Evolutionary conservation across 2,113 vertebrate genomes (phyloP), one percentile per base, ranked within the genome.

Genomic region (Egretta garzetta): DNA sequence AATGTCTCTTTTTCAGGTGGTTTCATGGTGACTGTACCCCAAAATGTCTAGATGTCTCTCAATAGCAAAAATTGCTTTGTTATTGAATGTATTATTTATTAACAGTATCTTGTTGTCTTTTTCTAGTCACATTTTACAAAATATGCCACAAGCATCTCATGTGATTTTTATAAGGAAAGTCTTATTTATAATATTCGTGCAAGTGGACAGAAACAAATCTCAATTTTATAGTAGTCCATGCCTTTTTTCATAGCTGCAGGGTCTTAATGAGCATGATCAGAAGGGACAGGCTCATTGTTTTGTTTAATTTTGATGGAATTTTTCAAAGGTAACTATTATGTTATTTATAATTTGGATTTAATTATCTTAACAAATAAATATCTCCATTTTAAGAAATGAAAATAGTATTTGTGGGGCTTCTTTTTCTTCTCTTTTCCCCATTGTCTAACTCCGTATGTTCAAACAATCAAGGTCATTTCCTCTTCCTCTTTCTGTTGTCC

Each of bases 331-430:
- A 92, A 86, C 41, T 41, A 75, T 90, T 95, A 79, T 91, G 73
- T 94, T 97, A 86, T 64, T 95, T 94, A 92, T 94, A 60, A 88
- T 86, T 96, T 96, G 67, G 63, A 95, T 74, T 94, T 64, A 72
- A 85, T 92, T 83, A 87, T 64, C 86, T 90, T 83, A 93, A 95
- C 67, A 86, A 97, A 97, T 97, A 97, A 97, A 97, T 76, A 96
- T 88, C 22, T 21, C 74, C 33, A 64, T 96, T 97, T 97, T 94
- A 92, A 94, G 80, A 97, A 96, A 95, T 47, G 1, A 67, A 89
- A 91, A 72, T 43, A 80, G 23, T 86, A 86, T 85, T 92, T 93
- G 86, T 26, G 28, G 62, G 80, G 79, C 67, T 96, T 93, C 70
- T 93, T 95, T 96, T 93, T 74, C 59, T 93, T 67, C 39, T 80